Base-by-base conservation (phyloP, 2,113 vertebrate species). In the Salvelinus alpinus region DNA sequence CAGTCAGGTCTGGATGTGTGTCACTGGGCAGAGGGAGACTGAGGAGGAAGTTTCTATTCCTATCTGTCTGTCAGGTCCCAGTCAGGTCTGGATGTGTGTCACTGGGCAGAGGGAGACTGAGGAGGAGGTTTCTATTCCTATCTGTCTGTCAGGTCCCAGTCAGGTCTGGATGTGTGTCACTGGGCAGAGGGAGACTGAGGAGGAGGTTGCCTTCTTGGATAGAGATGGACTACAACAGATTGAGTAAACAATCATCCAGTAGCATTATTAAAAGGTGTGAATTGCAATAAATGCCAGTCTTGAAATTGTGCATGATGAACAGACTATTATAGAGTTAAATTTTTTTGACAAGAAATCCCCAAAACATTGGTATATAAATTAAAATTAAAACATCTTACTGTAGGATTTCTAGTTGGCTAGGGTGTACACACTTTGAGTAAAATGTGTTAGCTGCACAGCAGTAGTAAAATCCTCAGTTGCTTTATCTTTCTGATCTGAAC, bases 361-460 rank as follows among this genome's bases (percentile, higher is more conserved):
- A 7, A 60, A 60, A 22, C 20, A 60, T 60, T n/a, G 18, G 18
- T 60, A 22, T n/a, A n/a, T 60, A 2, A 22, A 12, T 22, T 38
- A 7, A 9, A 38, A 38, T 38, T 0, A 38, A 38, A 38, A 9
- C 34, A 38, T 38, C 34, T 38, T 38, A 38, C 34, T 38, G 34
- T 38, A 38, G 34, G 38, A 44, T 44, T 44, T 44, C 8, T 22
- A 62, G 59, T 62, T 62, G 59, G 65, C 60, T 54, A 54, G 38
- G 38, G 68, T 76, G 78, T 31, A 75, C 51, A 76, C 25, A 81
- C 60, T 73, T 78, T 31, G 38, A 74, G 76, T 79, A 68, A 20
- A 57, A 75, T 71, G 72, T 75, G 70, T n/a, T 57, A 80, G 65
- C 64, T 70, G 13, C 38, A 44, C 38, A 44, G 38, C 9, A 44